Evolutionary conservation across 2,888 invertebrate species (phyloP).

Genomic region (Drosophila cognata): DNA sequence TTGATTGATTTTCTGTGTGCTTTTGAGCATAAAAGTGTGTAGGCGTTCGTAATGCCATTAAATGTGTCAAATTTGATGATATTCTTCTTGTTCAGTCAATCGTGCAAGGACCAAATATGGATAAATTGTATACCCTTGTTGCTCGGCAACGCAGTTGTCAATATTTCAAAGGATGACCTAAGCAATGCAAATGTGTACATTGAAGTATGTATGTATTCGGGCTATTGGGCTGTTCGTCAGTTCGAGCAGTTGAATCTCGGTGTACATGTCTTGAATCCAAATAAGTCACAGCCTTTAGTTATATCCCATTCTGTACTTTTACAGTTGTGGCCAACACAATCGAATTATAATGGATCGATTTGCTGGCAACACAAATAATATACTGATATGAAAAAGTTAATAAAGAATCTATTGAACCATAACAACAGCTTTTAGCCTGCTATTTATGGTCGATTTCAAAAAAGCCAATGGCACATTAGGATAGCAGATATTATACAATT

Average conservation of each 20-base stretch:
- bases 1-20: slow-evolving; percentile 43
- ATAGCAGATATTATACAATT: background rate
- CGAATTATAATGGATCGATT: slow-evolving; percentile 6
- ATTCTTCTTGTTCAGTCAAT: slow-evolving; percentile 38
- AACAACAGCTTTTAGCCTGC: background rate
- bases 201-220: slow-evolving; percentile 6
- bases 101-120: slow-evolving; percentile 16
- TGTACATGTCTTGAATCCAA: slow-evolving; percentile 19
- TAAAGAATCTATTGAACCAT: slow-evolving; percentile 7
- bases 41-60: slow-evolving; percentile 27
- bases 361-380: slow-evolving; percentile 6
- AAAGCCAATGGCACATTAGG: background rate
- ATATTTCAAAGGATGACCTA: slow-evolving; percentile 21
- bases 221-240: background rate
- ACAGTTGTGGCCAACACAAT: slow-evolving; percentile 1
- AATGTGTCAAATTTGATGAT: slow-evolving; percentile 41
- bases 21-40: slow-evolving; percentile 31
- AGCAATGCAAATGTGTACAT: slow-evolving; percentile 23
- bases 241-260: slow-evolving; percentile 3
- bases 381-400: slow-evolving; percentile 14
- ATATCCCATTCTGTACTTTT: background rate
- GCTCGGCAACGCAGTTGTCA: slow-evolving; percentile 11
- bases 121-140: slow-evolving; percentile 4
- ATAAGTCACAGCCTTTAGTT: slow-evolving; percentile 6
- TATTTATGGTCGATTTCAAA: background rate